Conservation (phyloP, 2,113 vertebrate genomes). For the Regulus satrapa region DNA sequence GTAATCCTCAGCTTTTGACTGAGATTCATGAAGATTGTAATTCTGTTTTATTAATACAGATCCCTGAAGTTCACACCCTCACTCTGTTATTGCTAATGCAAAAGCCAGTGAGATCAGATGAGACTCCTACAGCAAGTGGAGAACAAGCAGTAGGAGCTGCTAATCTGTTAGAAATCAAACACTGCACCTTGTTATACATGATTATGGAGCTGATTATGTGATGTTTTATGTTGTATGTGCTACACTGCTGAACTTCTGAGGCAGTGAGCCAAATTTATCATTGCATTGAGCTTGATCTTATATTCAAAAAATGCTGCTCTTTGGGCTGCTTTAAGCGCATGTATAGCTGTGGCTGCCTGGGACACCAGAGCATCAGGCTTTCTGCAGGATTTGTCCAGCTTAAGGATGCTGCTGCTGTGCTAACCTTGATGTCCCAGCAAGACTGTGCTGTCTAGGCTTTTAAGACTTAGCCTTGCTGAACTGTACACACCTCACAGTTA, state of each 20-base stretch:
- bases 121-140: neutral
- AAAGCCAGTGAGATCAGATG: neutral
- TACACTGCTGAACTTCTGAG: neutral
- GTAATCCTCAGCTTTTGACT: neutral
- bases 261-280: neutral
- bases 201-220: neutral
- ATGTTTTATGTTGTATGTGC: neutral
- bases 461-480: neutral
- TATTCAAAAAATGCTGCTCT: neutral
- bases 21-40: neutral
- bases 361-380: neutral
- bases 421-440: neutral
- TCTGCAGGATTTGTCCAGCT: neutral
- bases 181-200: neutral
- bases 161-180: neutral
- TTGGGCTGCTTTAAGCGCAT: neutral
- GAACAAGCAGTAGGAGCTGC: neutral
- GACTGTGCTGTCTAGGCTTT: neutral
- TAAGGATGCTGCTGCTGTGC: neutral
- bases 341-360: rapidly evolving
- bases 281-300: neutral
- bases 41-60: neutral
- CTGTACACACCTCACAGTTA: neutral
- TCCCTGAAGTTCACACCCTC: neutral
- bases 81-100: neutral